Conservation (phyloP, 2,888 invertebrate species). For the Melinaea marsaeus region DNA sequence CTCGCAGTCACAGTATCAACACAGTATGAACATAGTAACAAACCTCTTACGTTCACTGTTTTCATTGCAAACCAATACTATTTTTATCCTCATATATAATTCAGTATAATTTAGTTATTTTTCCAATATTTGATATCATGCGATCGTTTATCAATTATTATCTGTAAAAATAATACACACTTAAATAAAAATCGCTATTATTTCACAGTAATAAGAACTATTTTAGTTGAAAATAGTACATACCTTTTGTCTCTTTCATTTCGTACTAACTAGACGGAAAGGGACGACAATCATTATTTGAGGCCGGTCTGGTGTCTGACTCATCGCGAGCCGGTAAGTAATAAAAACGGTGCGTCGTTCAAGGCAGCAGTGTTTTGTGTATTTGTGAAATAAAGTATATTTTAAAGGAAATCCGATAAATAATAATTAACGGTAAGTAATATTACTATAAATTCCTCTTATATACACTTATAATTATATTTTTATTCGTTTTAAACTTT, state of each 20-base stretch:
- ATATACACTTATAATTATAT: no score
- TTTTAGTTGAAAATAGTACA: not conserved
- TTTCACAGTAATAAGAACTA: not conserved
- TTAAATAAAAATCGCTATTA: not conserved
- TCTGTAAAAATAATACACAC: no score
- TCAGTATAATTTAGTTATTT: no score
- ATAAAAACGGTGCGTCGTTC: not conserved
- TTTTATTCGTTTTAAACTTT: no score
- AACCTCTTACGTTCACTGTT: no score
- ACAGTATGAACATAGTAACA: no score
- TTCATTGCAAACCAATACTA: no score
- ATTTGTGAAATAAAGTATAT: not conserved
- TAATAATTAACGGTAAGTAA: not conserved
- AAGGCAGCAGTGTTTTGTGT: not conserved
- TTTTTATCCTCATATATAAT: no score
- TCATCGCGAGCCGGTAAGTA: not conserved
- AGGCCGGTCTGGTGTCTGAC: not conserved
- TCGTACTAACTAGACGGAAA: not conserved
- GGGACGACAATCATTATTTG: conserved; percentile 2
- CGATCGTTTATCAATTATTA: no score
- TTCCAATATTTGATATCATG: no score
- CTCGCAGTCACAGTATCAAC: no score
- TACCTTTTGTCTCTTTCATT: not conserved
- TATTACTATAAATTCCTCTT: no score
- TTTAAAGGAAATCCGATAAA: not conserved